Evolutionary conservation across 1,140 invertebrate species (phyloP).

Genomic region (Dufourea novaeangliae): DNA sequence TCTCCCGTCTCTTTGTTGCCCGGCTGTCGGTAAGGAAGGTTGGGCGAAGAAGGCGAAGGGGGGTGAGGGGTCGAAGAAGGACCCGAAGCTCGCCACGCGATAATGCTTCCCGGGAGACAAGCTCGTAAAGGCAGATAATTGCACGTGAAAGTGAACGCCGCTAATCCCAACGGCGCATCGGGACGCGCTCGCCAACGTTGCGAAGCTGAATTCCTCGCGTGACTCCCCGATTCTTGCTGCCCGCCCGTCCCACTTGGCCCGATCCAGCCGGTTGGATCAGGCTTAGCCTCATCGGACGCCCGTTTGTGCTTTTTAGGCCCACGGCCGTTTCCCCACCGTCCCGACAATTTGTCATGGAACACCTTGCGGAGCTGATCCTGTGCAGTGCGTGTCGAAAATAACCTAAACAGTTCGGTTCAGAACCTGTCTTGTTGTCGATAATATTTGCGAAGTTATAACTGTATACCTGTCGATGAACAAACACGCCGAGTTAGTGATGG

Average conservation of each 20-base stretch:
- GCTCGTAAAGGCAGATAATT: slow-evolving; percentile 59
- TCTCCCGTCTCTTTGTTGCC: neutral
- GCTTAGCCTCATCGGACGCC: no score
- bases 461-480: no score
- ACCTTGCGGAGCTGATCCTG: no score
- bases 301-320: slow-evolving; percentile 10
- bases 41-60: neutral
- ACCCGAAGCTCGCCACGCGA: slow-evolving; percentile 8
- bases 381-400: no score
- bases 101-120: slow-evolving; percentile 51
- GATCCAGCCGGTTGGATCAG: slow-evolving; percentile 5
- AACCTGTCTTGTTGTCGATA: no score
- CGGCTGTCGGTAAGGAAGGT: no score
- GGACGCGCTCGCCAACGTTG: neutral
- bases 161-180: slow-evolving; percentile 31
- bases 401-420: no score
- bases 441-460: no score
- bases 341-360: neutral
- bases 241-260: slow-evolving; percentile 11
- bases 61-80: neutral
- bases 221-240: no score
- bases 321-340: neutral
- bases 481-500: no score
- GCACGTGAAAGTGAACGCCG: slow-evolving; percentile 60
- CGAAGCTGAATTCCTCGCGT: slow-evolving; percentile 59